Evolutionary conservation across 2,888 invertebrate species (phyloP).

Genomic region (Rugalucina vietnamica): DNA sequence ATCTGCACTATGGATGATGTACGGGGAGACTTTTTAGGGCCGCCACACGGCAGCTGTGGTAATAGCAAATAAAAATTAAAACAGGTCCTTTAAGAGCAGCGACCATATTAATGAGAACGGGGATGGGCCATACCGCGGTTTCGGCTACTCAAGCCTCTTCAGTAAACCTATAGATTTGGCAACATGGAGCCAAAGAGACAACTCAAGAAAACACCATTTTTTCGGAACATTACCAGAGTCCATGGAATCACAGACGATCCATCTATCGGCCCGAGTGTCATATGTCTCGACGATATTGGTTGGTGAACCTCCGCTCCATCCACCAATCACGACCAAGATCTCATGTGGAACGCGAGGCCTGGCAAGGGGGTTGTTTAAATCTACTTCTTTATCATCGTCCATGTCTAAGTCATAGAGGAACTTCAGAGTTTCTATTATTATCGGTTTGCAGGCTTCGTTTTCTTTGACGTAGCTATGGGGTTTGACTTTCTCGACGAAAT

Average conservation of each 20-base stretch:
- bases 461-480: constrained; percentile 93
- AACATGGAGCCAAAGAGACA: too few relatives aligned
- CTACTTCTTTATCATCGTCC: constrained; percentile 89
- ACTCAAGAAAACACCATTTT: not conserved
- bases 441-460: constrained; percentile 91
- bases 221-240: constrained; percentile 68
- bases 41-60: too few relatives aligned
- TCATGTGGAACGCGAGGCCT: constrained; percentile 88
- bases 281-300: constrained; percentile 87
- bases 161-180: too few relatives aligned
- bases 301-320: constrained; percentile 90
- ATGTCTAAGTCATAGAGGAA: constrained; percentile 96
- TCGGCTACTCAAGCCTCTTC: too few relatives aligned
- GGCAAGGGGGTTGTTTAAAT: constrained; percentile 86
- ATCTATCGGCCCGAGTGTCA: constrained; percentile 83
- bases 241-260: constrained; percentile 77
- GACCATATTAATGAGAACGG: too few relatives aligned
- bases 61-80: too few relatives aligned
- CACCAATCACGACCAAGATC: constrained; percentile 85
- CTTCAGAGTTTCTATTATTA: constrained; percentile 95
- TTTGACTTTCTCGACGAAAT: constrained; percentile 91
- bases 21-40: too few relatives aligned
- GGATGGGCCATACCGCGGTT: too few relatives aligned
- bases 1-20: too few relatives aligned
- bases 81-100: too few relatives aligned